These are phyloP conservation scores for Oasisia sp. DNA, from an alignment of 2,888 invertebrate genomes.

Conservation along the genomic window DNA sequence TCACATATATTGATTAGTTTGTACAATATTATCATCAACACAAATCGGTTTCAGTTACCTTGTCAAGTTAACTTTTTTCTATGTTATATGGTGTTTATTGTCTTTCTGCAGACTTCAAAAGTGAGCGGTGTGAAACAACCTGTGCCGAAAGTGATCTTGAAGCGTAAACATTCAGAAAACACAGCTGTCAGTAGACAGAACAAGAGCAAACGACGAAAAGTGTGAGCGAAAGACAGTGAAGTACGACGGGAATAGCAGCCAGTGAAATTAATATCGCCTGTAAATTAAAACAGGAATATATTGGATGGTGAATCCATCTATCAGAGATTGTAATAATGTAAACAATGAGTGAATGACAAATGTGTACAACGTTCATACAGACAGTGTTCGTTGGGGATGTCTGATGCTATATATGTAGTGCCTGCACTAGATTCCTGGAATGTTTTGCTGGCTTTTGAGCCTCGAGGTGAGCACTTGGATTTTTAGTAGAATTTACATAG, in stretches of 20 bases:
- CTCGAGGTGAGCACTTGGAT: not conserved
- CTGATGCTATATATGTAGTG: not conserved
- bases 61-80: too few relatives aligned
- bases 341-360: not conserved
- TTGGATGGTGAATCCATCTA: not conserved
- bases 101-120: not conserved
- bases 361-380: not conserved
- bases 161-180: not conserved
- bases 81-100: not conserved
- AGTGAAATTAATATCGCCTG: not conserved
- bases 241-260: not conserved
- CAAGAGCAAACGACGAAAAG: not conserved
- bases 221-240: not conserved
- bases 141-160: not conserved
- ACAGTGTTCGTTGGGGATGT: not conserved
- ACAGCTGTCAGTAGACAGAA: not conserved
- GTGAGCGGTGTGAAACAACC: not conserved
- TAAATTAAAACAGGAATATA: not conserved
- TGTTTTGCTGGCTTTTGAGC: not conserved
- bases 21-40: too few relatives aligned
- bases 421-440: not conserved
- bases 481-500: not conserved
- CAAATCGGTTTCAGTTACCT: too few relatives aligned
- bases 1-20: too few relatives aligned
- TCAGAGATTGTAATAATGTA: not conserved